These are phyloP conservation scores for Andrena hattorfiana DNA, from an alignment of 2,888 invertebrate genomes.

Conservation along the genomic window DNA sequence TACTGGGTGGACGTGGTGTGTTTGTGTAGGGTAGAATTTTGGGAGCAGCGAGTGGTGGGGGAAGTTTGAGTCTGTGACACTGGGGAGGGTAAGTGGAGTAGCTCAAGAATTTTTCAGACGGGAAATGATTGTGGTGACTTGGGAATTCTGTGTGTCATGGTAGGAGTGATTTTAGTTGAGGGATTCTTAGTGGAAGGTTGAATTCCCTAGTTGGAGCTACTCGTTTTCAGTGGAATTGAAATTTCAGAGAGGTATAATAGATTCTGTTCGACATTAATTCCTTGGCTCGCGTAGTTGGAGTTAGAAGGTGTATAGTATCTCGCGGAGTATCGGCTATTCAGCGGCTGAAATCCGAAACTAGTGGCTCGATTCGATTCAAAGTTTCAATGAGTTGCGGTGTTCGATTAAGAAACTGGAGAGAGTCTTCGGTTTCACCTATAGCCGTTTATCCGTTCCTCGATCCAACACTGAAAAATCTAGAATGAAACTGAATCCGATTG, in stretches of 20 bases:
- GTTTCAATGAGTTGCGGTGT: slow-evolving; percentile 58
- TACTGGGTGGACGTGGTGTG: background rate
- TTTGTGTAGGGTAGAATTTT: no score
- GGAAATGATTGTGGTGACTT: no score
- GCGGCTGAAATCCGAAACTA: slow-evolving; percentile 37
- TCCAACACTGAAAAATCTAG: slow-evolving; percentile 19
- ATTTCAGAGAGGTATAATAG: slow-evolving; percentile 5
- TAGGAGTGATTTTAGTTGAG: background rate
- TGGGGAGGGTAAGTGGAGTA: background rate
- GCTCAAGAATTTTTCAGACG: no score
- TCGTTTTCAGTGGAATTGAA: background rate
- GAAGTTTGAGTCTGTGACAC: background rate
- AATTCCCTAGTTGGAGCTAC: background rate
- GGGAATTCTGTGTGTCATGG: background rate
- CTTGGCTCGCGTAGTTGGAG: background rate
- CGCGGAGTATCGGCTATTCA: slow-evolving; percentile 39
- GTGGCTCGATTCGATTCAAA: slow-evolving; percentile 54
- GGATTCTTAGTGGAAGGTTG: background rate
- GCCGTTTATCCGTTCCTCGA: background rate
- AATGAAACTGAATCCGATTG: slow-evolving; percentile 3
- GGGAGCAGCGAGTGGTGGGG: no score
- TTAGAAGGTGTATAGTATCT: slow-evolving; percentile 30
- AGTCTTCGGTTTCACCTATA: slow-evolving; percentile 15
- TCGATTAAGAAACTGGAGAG: slow-evolving; percentile 45
- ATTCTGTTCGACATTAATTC: slow-evolving; percentile 37